phyloP scores from a whole-genome alignment of 2,113 vertebrate species.

The Podiceps cristatus region DNA sequence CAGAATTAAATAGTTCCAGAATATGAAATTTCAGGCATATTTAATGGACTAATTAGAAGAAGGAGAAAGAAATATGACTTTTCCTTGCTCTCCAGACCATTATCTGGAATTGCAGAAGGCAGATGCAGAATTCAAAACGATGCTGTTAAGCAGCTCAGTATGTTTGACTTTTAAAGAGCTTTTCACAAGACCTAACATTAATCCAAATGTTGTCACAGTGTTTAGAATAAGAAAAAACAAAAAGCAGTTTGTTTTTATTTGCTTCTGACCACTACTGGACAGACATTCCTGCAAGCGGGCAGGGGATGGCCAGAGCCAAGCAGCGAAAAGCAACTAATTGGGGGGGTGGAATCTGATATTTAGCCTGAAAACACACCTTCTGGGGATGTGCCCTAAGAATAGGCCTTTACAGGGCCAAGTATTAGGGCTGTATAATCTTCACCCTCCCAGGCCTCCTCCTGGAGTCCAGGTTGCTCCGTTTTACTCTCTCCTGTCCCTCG shows the following conservation, averaged over 20 bases:
- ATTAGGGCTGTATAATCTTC: background rate
- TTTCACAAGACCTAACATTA: conserved; percentile 38
- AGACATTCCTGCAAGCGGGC: background rate
- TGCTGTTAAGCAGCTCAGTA: conserved; percentile 29
- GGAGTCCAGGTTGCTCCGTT: background rate
- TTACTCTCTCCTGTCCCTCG: background rate
- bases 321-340: background rate
- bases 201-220: conserved; percentile 17
- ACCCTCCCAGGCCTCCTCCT: background rate
- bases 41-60: background rate
- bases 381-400: background rate
- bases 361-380: background rate
- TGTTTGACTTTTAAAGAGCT: conserved; percentile 42
- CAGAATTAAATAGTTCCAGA: background rate
- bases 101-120: conserved; percentile 11
- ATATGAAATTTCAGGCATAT: background rate
- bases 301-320: background rate
- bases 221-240: conserved; percentile 12
- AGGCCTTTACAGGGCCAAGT: background rate
- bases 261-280: background rate
- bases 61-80: background rate
- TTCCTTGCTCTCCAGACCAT: conserved; percentile 8
- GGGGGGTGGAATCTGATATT: background rate
- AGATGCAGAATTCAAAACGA: conserved; percentile 38
- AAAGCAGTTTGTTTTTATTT: conserved; percentile 32